Percentiles rank a stretch among this genome's conserved stretches.
Evolutionary conservation across 1,140 invertebrate genomes (phyloP).

Genomic region (Drosophila varians): DNA sequence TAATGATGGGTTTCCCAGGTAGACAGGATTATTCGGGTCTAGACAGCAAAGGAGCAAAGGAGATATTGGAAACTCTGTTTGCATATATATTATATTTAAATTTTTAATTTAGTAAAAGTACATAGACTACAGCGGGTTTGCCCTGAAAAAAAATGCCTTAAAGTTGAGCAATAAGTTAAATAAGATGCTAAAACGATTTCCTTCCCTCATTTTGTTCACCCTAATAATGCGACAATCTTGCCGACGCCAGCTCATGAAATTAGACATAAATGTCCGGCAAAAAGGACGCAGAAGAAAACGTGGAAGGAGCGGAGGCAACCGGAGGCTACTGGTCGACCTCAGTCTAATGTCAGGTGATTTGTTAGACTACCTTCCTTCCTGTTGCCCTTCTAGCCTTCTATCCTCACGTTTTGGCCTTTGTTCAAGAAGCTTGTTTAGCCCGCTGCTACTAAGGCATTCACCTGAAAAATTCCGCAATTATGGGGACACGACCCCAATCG

Average conservation of each 20-base stretch:
- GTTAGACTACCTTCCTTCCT: slow-evolving; percentile 53
- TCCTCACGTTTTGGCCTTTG: slow-evolving; percentile 32
- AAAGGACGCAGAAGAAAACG: neutral
- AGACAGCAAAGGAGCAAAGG: no score
- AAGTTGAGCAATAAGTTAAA: neutral
- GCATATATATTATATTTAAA: no score
- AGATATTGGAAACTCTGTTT: neutral
- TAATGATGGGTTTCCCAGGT: slow-evolving; percentile 46
- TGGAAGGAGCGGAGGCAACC: neutral
- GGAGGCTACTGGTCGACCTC: slow-evolving; percentile 42
- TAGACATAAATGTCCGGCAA: slow-evolving; percentile 68
- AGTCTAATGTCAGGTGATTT: slow-evolving; percentile 69
- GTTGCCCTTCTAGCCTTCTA: neutral
- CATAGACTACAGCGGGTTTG: no score
- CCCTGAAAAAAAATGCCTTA: no score
- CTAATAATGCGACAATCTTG: slow-evolving; percentile 72
- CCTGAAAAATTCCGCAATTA: slow-evolving; percentile 70
- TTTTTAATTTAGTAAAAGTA: no score
- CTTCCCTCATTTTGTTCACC: neutral
- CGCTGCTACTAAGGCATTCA: slow-evolving; percentile 60
- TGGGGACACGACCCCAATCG: slow-evolving; percentile 43
- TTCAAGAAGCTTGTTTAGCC: slow-evolving; percentile 53
- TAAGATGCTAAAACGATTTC: neutral
- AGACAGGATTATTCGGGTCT: slow-evolving; percentile 28
- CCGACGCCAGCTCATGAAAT: slow-evolving; percentile 68